Conservation (phyloP, 2,113 vertebrate genomes). For the Hiodon tergisus region DNA sequence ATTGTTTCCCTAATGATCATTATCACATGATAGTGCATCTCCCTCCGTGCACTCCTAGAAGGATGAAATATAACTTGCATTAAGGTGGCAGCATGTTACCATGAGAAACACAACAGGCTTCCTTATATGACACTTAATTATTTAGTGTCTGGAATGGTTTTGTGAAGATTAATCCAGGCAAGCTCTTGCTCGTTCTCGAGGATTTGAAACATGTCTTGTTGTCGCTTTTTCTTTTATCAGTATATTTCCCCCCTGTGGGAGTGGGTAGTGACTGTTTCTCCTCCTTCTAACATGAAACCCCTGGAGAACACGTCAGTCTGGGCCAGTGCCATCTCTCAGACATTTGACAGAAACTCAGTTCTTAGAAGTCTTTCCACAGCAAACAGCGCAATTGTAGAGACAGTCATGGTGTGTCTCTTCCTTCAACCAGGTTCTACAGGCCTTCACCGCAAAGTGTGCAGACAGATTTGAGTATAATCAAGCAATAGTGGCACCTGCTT, state of each 20-base stretch:
- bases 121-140: not conserved
- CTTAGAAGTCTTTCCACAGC: not conserved
- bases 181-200: constrained; percentile 1
- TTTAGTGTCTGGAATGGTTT: not conserved
- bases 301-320: constrained; percentile 37
- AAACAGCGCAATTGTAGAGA: too few species aligned
- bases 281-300: constrained; percentile 31
- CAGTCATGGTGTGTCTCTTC: too few species aligned
- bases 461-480: not conserved
- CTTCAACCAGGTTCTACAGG: too few species aligned
- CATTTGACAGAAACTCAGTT: not conserved
- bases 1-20: not conserved
- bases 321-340: constrained; percentile 3
- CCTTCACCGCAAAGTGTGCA: too few species aligned
- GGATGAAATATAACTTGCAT: not conserved
- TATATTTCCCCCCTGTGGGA: constrained; percentile 24
- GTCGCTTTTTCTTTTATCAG: constrained; percentile 29
- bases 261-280: constrained; percentile 25
- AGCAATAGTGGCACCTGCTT: too few species aligned
- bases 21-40: not conserved
- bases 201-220: constrained; percentile 12
- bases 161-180: not conserved
- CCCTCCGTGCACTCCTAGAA: not conserved
- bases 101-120: not conserved
- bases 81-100: not conserved